Evolutionary conservation across 1,140 invertebrate genomes (phyloP).

Genomic region (Streblospio benedicti): DNA sequence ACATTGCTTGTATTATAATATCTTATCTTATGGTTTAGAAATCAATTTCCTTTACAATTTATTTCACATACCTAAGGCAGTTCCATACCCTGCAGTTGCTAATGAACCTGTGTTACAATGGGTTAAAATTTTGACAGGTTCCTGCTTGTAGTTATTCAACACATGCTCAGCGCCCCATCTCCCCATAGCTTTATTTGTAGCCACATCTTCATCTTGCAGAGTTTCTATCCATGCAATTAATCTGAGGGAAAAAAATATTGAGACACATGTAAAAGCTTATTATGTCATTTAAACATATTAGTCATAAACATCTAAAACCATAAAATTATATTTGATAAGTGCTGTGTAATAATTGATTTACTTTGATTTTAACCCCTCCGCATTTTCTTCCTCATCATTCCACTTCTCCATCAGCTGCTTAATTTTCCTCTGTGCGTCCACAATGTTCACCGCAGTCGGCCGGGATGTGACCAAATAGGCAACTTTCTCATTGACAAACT

Average conservation of each 20-base stretch:
- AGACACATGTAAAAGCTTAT: slow-evolving; percentile 9
- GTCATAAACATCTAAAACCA: slow-evolving; percentile 5
- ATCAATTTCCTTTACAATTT: too few species aligned
- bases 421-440: slow-evolving; percentile 69
- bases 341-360: slow-evolving; percentile 10
- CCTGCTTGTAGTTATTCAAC: slow-evolving; percentile 45
- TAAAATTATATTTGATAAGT: neutral
- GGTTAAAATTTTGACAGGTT: slow-evolving; percentile 67
- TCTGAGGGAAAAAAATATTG: too few species aligned
- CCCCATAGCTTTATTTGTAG: slow-evolving; percentile 77
- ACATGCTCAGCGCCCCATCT: slow-evolving; percentile 71
- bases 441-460: slow-evolving; percentile 95
- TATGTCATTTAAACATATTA: neutral
- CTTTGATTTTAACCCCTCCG: slow-evolving; percentile 12
- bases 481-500: slow-evolving; percentile 70
- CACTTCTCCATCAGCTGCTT: slow-evolving; percentile 57
- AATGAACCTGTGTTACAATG: slow-evolving; percentile 97
- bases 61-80: slow-evolving; percentile 79
- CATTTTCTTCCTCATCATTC: neutral
- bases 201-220: slow-evolving; percentile 76
- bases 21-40: too few species aligned
- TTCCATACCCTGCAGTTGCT: slow-evolving; percentile 94
- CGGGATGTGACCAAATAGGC: slow-evolving; percentile 82
- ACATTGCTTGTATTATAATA: too few species aligned
- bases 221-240: slow-evolving; percentile 65